These are phyloP conservation scores for Enteromius paludinosus DNA, from an alignment of 2,797 vertebrate genomes.

Conservation along the genomic window DNA sequence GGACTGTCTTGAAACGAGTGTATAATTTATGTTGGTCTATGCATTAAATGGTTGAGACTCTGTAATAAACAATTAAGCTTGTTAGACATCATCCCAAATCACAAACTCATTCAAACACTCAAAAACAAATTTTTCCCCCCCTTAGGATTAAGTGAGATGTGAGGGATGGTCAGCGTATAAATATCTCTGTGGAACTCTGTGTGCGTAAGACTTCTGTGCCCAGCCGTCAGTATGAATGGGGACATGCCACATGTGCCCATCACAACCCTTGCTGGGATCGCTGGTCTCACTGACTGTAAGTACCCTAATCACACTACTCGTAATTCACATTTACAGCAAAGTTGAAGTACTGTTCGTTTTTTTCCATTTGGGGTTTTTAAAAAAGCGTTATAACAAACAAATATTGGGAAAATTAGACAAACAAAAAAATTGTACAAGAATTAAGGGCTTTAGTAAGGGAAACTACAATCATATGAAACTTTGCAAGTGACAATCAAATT, in stretches of 20 bases:
- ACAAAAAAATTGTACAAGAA: background rate
- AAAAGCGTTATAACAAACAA: background rate
- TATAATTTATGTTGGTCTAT: background rate
- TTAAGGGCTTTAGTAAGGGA: background rate
- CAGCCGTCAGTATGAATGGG: slow-evolving; percentile 99
- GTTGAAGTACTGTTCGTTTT: background rate
- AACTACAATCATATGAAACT: background rate
- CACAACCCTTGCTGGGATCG: slow-evolving; percentile 99
- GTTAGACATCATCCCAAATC: background rate
- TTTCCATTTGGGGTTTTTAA: background rate
- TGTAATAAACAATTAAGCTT: background rate
- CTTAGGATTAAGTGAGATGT: slow-evolving; percentile 83
- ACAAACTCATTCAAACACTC: background rate
- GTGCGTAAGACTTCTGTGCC: slow-evolving; percentile 86
- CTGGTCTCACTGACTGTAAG: slow-evolving; percentile 99
- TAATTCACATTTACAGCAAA: background rate
- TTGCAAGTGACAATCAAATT: background rate
- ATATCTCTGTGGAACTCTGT: slow-evolving; percentile 42
- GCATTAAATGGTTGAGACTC: background rate
- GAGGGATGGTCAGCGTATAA: slow-evolving; percentile 88
- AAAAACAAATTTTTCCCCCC: background rate
- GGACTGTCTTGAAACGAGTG: background rate
- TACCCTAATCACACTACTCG: slow-evolving; percentile 60
- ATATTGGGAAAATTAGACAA: background rate
- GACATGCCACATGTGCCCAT: slow-evolving; percentile 99